Evolutionary conservation across 1,140 invertebrate species (phyloP), one percentile per base, ranked within the genome.

Genomic region (Drosophila pseudoobscura): DNA sequence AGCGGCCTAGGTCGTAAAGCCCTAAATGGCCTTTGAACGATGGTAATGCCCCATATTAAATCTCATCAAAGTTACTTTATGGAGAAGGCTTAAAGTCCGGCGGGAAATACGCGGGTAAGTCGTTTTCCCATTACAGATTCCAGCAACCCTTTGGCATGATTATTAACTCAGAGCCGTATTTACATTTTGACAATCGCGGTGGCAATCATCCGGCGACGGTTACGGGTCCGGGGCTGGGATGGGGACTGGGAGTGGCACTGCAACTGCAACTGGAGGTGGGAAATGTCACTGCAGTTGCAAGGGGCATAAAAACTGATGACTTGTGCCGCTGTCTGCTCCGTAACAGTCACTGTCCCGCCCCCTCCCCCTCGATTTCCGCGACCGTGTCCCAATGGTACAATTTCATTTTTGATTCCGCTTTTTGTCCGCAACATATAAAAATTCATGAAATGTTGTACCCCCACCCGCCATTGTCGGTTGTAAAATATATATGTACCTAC

Each of bases 231-330:
- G 6, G n/a, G 13, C n/a, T 46, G 44, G n/a, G 3, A 7, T 17
- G 20, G 17, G 6, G 7, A 17, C 24, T 26, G 24, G 24, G 24
- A 26, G 20, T 24, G 13, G 22, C 57, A 20, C 5, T 52, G 62
- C 51, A 56, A 57, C 58, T 75, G 76, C 45, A 58, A 60, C 24
- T 45, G 41, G 39, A 58, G 43, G 31, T 44, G 64, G 31, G 41
- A 69, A 75, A 83, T 83, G 79, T 71, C 79, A 83, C 75, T 71
- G 78, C 70, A 80, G 50, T 9, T 17, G 45, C 45, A 46, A 45
- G 56, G 43, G 66, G 56, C 60, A 88, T 88, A 87, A 87, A 87
- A 85, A 78, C 69, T 82, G 82, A 87, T 88, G 82, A 87, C 83
- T 88, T 88, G 82, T 72, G 35, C 53, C 83, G 78, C 70, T 70